phyloP scores from a whole-genome alignment of 2,888 invertebrate genomes.

The Rhodophaea formosa region DNA sequence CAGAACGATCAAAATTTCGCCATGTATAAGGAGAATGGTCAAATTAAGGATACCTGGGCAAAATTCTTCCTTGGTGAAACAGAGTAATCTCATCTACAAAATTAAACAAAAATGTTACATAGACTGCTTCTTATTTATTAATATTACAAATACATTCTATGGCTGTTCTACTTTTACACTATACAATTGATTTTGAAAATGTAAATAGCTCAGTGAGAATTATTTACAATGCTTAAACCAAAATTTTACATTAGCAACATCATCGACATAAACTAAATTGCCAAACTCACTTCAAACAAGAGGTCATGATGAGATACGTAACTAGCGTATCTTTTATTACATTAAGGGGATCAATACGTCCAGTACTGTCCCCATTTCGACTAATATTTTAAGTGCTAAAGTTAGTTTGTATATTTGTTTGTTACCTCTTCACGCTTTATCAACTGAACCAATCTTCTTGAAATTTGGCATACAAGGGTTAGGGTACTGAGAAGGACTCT shows the following conservation, averaged over 20 bases:
- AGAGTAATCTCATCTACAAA: not conserved
- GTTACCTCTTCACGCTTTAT: no score
- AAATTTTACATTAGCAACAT: not conserved
- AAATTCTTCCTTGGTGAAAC: no score
- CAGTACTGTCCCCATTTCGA: no score
- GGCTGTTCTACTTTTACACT: constrained; percentile 8
- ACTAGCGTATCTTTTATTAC: not conserved
- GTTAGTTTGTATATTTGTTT: no score
- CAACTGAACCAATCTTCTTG: no score
- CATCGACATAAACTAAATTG: not conserved
- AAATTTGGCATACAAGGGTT: no score
- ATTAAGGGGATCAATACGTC: not conserved
- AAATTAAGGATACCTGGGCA: no score
- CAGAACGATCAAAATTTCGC: no score
- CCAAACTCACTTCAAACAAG: constrained; percentile 5
- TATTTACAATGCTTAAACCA: constrained; percentile 24
- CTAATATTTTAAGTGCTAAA: no score
- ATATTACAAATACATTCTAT: constrained; percentile 20
- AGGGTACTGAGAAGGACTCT: no score
- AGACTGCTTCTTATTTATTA: constrained; percentile 10
- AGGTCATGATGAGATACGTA: not conserved
- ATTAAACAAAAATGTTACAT: not conserved
- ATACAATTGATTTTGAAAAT: constrained; percentile 12
- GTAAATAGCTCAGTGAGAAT: constrained; percentile 4
- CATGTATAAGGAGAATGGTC: no score